Evolutionary conservation across 1,140 invertebrate species (phyloP).

Genomic region (Formica selysi): DNA sequence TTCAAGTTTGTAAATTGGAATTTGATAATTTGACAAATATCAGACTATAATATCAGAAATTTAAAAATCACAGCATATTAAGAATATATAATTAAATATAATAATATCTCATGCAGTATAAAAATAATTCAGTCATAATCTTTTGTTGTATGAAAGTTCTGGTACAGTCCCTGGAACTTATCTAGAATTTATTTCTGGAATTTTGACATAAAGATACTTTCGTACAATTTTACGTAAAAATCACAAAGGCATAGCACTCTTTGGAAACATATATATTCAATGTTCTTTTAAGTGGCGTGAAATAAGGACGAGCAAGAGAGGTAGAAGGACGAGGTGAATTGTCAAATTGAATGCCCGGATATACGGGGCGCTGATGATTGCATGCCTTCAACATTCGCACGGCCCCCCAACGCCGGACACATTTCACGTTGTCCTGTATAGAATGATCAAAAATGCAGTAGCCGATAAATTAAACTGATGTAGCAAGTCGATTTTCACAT

Average conservation of each 20-base stretch:
- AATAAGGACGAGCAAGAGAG: constrained; percentile 38
- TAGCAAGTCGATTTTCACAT: constrained; percentile 18
- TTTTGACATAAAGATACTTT: neutral
- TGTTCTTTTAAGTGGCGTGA: constrained; percentile 42
- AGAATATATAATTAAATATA: neutral
- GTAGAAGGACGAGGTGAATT: constrained; percentile 55
- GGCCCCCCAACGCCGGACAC: constrained; percentile 46
- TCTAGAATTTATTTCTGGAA: neutral
- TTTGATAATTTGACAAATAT: neutral
- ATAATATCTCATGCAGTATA: neutral
- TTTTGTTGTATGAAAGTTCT: neutral
- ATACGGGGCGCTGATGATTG: constrained; percentile 79
- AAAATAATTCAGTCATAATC: neutral
- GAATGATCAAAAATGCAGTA: constrained; percentile 31
- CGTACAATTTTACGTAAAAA: neutral
- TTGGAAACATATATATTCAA: constrained; percentile 16
- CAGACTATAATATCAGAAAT: neutral
- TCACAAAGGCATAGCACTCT: neutral
- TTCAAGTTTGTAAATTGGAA: neutral
- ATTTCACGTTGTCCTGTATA: constrained; percentile 25
- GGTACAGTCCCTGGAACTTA: too few relatives aligned
- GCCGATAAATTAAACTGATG: neutral
- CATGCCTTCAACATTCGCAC: constrained; percentile 59
- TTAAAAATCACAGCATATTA: neutral
- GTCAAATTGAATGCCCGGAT: constrained; percentile 80